Base-by-base conservation (phyloP, 2,888 invertebrate species). In the Drosophila affinis region DNA sequence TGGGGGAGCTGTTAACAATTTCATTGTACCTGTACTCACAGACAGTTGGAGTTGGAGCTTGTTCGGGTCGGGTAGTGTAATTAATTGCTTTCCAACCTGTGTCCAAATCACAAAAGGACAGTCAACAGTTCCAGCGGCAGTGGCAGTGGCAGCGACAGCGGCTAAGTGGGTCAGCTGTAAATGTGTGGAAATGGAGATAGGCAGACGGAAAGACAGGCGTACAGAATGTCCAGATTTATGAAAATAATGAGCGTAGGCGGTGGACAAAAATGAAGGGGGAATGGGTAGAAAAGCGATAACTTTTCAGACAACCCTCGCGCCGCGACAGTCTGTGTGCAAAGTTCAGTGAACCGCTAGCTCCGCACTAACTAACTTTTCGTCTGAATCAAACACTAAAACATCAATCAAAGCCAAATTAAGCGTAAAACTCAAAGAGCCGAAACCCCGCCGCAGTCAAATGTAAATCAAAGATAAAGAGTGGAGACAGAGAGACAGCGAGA, bases 391-490 rank as follows among this genome's bases (percentile, higher is more conserved):
- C 59, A 63, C 76, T 71, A 78, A 86, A 73, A 81, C 85, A 85
- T 85, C 87, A 85, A 85, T 85, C 85, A 86, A 77, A 86, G 87
- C 77, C 85, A 85, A 85, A 85, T 85, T 85, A 86, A 83, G 88
- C 87, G 87, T 87, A 87, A 85, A 83, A 74, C 65, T 67, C 59
- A 52, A 61, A 52, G 61, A 77, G 78, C 69, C 78, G 69, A 78
- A 78, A 73, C 80, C 82, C 68, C 70, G 70, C 73, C 75, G 77
- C 83, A 67, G 80, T 79, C 83, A 77, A 81, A 81, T 67, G 61
- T 69, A 78, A 79, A 59, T 60, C 52, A 79, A 59, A 75, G 52
- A 52, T 29, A 29, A 49, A 53, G 52, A 44, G 55, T 47, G 18
- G 17, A 18, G 47, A 18, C 17, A 27, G 49, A 27, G 24, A 10